Percentiles rank a stretch among this genome's conserved stretches.
phyloP scores from a whole-genome alignment of 2,113 vertebrate genomes.

The Ailuropoda melanoleuca region DNA sequence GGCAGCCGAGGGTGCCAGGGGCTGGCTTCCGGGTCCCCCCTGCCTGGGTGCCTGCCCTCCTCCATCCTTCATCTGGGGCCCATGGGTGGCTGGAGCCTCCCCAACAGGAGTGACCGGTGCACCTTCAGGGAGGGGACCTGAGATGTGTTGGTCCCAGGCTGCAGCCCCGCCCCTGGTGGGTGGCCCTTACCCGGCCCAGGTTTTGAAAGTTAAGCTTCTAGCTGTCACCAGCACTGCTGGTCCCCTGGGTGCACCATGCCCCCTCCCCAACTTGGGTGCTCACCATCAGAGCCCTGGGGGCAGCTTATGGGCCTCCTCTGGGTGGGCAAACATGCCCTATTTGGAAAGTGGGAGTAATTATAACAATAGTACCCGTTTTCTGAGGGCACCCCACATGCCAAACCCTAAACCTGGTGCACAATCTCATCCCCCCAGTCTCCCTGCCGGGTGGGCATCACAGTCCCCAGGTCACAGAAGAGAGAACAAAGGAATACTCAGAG shows the following conservation, averaged over 20 bases:
- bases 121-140: too few species aligned
- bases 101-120: background rate
- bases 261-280: too few species aligned
- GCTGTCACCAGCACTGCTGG: too few species aligned
- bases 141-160: background rate
- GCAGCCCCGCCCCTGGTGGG: background rate
- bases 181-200: background rate
- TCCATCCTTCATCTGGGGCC: background rate
- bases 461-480: background rate
- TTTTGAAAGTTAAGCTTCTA: background rate
- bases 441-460: background rate
- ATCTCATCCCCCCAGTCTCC: background rate
- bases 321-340: background rate
- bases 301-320: background rate
- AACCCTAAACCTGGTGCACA: background rate
- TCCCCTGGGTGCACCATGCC: background rate
- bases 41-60: too few species aligned
- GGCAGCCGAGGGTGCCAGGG: background rate
- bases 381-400: fast-evolving
- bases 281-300: background rate
- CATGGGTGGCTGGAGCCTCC: background rate
- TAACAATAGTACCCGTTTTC: background rate
- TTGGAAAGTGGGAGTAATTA: background rate
- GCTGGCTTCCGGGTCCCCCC: fast-evolving
- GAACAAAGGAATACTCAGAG: background rate